Conservation (phyloP, 2,888 invertebrate species). For the Malthinus seriepunctatus region DNA sequence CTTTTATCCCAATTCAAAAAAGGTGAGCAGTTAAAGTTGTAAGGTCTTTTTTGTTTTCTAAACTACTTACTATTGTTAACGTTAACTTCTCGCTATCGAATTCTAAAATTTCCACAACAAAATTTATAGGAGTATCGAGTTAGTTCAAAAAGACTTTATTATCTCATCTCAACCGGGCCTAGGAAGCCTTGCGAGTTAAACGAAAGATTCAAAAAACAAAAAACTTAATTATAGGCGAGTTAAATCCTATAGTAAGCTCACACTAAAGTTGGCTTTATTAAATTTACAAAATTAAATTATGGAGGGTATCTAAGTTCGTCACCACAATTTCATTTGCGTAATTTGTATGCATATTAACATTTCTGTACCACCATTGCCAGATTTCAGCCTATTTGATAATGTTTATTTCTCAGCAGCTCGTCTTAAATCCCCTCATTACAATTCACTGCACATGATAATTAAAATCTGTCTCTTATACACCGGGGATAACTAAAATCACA, state of each 20-base stretch:
- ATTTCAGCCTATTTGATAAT: constrained; percentile 13
- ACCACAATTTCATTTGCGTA: constrained; percentile 9
- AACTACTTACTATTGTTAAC: no score
- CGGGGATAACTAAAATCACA: not conserved
- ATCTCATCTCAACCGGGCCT: no score
- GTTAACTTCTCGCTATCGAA: no score
- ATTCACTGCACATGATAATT: constrained; percentile 18
- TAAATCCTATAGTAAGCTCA: no score
- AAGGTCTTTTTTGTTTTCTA: not conserved
- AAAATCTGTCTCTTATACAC: constrained; percentile 9
- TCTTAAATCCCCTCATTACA: constrained; percentile 20
- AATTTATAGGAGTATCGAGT: no score
- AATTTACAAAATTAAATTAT: not conserved
- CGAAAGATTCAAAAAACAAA: no score
- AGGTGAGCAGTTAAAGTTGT: constrained; percentile 20
- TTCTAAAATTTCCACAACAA: no score
- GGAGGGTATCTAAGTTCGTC: constrained; percentile 1
- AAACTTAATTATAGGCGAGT: no score
- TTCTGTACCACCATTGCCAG: constrained; percentile 7
- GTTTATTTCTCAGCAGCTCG: constrained; percentile 13
- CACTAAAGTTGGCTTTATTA: no score
- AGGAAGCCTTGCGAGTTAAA: no score
- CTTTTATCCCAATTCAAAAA: constrained; percentile 24
- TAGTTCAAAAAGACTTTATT: no score
- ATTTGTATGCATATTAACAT: constrained; percentile 16